These are phyloP conservation scores for Eurystomus gularis DNA, from an alignment of 2,113 vertebrate species.

Conservation along the genomic window DNA sequence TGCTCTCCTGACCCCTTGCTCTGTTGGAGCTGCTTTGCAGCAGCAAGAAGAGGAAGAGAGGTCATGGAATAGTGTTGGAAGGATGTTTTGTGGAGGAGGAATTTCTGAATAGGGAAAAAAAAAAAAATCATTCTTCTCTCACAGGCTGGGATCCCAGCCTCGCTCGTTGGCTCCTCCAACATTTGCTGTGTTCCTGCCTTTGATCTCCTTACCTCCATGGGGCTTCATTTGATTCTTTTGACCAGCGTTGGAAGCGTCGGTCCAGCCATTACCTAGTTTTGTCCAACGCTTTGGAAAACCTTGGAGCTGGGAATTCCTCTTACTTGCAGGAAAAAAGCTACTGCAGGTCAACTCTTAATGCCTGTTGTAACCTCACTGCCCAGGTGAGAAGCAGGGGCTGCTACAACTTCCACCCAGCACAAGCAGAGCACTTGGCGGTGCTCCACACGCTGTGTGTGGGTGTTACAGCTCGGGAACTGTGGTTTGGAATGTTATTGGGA, in stretches of 20 bases:
- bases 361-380: neutral
- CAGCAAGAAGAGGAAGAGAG: neutral
- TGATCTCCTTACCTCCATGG: neutral
- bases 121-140: neutral
- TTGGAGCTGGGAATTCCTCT: neutral
- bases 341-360: neutral
- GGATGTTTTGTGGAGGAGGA: neutral
- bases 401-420: neutral
- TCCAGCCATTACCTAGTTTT: neutral
- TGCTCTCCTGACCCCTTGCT: neutral
- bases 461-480: neutral
- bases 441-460: fast-evolving
- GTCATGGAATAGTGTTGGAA: fast-evolving
- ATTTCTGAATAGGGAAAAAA: neutral
- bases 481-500: neutral
- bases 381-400: neutral
- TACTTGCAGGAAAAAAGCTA: neutral
- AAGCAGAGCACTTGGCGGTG: neutral
- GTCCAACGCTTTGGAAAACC: neutral
- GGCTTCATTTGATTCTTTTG: neutral
- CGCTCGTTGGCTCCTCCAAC: neutral
- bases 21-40: neutral
- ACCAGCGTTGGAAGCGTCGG: neutral
- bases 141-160: neutral
- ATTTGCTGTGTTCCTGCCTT: neutral